A percentile compares a stretch with the other conserved stretches of the same genome.
phyloP scores from a whole-genome alignment of 1,140 invertebrate genomes.

The Eubasilissa regina region DNA sequence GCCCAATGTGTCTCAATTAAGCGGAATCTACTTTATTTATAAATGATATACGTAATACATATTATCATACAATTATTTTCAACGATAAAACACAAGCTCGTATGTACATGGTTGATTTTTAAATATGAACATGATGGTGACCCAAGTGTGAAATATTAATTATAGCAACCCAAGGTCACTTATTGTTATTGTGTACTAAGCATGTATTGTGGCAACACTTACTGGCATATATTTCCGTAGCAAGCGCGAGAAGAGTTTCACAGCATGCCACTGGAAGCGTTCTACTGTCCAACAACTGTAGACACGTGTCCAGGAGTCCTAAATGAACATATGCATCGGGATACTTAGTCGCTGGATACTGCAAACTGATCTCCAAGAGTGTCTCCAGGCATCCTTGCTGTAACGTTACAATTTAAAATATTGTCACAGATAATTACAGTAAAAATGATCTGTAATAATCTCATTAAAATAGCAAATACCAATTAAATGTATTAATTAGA shows the following conservation, averaged over 20 bases:
- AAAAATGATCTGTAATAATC: not conserved
- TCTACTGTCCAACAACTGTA: conserved; percentile 66
- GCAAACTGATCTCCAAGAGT: conserved; percentile 63
- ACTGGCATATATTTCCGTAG: conserved; percentile 68
- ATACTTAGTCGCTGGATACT: conserved; percentile 66
- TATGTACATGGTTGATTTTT: no score
- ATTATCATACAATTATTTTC: no score
- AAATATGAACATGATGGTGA: no score
- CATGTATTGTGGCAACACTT: conserved; percentile 9
- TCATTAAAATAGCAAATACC: no score
- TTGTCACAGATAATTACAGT: not conserved
- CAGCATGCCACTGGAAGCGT: conserved; percentile 63
- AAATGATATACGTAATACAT: no score
- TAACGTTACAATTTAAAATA: conserved; percentile 41
- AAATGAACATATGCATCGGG: conserved; percentile 63
- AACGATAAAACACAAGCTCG: no score
- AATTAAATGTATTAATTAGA: no score
- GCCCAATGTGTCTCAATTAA: no score
- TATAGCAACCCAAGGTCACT: no score
- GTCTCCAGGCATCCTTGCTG: conserved; percentile 70
- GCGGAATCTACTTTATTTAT: no score
- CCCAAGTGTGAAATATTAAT: no score
- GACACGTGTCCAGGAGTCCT: conserved; percentile 64
- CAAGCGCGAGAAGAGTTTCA: conserved; percentile 64
- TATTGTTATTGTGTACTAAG: no score